A percentile compares a stretch with the other conserved stretches of the same genome.
Conservation (phyloP, 1,140 invertebrate species). For the Leguminivora glycinivorella region DNA sequence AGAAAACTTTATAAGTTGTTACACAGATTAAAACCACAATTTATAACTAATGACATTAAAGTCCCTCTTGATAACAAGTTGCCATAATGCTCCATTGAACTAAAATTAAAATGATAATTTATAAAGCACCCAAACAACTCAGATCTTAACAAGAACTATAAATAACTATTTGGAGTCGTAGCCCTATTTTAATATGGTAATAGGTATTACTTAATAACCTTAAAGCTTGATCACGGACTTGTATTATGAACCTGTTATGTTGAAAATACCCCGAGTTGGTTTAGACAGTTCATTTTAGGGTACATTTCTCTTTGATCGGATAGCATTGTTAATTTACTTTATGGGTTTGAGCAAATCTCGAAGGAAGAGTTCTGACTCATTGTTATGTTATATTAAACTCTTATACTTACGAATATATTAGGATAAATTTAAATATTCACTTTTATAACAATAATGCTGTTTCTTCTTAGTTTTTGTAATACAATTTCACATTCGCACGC, state of each 20-base stretch:
- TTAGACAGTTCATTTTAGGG: background rate
- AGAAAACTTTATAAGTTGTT: background rate
- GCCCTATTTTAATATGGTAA: conserved; percentile 33
- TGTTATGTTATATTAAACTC: background rate
- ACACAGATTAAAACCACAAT: background rate
- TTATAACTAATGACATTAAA: conserved; percentile 8
- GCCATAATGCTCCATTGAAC: conserved; percentile 12
- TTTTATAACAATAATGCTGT: no score
- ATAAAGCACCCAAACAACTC: conserved; percentile 21
- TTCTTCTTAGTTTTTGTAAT: no score
- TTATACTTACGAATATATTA: background rate
- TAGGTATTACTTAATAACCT: conserved; percentile 38
- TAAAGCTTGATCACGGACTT: conserved; percentile 37
- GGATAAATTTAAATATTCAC: no score
- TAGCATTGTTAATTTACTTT: conserved; percentile 18
- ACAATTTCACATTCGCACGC: no score
- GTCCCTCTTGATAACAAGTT: background rate
- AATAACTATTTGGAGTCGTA: conserved; percentile 22
- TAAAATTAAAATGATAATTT: conserved; percentile 20
- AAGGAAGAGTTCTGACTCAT: conserved; percentile 23
- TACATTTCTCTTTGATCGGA: background rate
- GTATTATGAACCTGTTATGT: conserved; percentile 16
- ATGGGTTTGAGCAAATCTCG: conserved; percentile 19
- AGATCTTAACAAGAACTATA: conserved; percentile 12
- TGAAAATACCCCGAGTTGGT: conserved; percentile 7